Evolutionary conservation across 2,113 vertebrate species (phyloP), one percentile per base, ranked within the genome.

Genomic region (Catharus fuscescens): DNA sequence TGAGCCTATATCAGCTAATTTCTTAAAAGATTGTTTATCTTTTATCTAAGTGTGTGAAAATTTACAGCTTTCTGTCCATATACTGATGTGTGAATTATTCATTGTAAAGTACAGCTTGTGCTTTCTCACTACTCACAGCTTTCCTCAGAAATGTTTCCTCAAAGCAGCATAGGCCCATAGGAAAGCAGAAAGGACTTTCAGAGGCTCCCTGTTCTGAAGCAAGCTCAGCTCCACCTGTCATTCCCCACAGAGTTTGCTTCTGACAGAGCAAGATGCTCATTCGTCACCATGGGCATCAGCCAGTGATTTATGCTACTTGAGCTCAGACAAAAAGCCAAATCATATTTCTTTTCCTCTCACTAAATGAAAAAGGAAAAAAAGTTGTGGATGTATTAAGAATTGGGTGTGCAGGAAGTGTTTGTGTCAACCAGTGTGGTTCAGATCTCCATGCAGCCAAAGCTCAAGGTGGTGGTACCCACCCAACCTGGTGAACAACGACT

Each of bases 381-480:
- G 8, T 34, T 81, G 40, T 72, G 31, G n/a, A 54, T 67, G 14
- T 10, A 48, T 32, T 48, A 38, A 60, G 20, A 86, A 18, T 44
- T 31, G 60, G 14, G 34, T 32, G 28, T 21, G 9, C 44, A 60
- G 34, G 21, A n/a, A 20, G 10, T 66, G 29, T 70, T 71, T 0
- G 1, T 57, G 16, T 29, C 29, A 38, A 20, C 3, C 20, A 12
- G 29, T 12, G 12, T 14, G 14, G 47, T 69, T 42, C 24, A 52
- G 31, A 20, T 61, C n/a, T 10, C 42, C 7, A 6, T 20, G 36
- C 36, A 69, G 69, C 25, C 25, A 25, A 82, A 76, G 4, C 36
- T 31, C 0, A 0, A 45, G 44, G 11, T 28, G 44, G 18, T 45
- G n/a, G 38, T 25, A 62, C n/a, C 20, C 70, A 24, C 6, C 18